phyloP scores from a whole-genome alignment of 2,888 invertebrate species.

The Oligia strigilis region DNA sequence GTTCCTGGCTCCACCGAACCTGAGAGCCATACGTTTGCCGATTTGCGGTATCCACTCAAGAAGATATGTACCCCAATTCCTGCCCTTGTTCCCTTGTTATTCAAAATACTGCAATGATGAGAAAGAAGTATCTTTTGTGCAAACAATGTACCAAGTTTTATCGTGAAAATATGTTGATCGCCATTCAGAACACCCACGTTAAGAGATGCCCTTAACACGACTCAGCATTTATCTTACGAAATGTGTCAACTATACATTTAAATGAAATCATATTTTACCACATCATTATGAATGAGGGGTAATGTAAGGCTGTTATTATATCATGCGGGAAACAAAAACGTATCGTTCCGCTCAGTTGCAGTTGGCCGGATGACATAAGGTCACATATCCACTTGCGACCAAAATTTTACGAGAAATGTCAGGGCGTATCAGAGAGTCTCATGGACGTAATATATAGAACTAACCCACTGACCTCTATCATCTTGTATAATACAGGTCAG shows the following conservation, averaged over 20 bases:
- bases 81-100: background rate
- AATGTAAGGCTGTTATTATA: background rate
- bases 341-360: background rate
- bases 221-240: conserved; percentile 1
- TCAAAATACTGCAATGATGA: background rate
- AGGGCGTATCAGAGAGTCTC: background rate
- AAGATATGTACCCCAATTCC: no score
- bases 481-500: no score
- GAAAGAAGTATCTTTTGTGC: background rate
- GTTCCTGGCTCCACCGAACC: no score
- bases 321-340: background rate
- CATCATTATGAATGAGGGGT: conserved; percentile 1
- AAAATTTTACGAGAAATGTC: background rate
- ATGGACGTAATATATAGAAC: no score
- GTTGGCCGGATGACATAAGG: background rate
- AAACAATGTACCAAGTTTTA: background rate
- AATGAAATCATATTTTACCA: conserved; percentile 4
- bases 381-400: background rate
- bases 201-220: conserved; percentile 1
- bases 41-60: no score
- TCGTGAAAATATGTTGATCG: conserved; percentile 11
- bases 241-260: background rate
- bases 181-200: background rate
- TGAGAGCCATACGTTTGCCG: no score
- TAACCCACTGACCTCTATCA: no score